Conservation (phyloP, 1,140 invertebrate species). For the Euschistus heros region DNA sequence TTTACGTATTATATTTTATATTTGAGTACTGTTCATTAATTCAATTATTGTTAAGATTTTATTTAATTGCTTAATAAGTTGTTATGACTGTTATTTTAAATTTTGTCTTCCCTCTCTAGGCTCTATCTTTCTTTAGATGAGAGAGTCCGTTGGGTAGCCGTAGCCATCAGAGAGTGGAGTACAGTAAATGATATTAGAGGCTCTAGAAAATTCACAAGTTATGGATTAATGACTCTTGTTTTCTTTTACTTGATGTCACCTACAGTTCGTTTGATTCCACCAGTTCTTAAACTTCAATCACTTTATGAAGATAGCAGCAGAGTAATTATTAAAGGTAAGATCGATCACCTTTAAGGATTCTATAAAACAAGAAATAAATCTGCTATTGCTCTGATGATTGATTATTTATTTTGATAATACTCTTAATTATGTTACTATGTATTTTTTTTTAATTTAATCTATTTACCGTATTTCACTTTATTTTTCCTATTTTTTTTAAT, state of each 20-base stretch:
- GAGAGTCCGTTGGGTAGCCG: background rate
- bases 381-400: too few relatives aligned
- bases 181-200: conserved; percentile 3
- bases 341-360: too few relatives aligned
- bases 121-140: conserved; percentile 2
- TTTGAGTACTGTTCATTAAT: too few relatives aligned
- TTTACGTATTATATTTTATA: too few relatives aligned
- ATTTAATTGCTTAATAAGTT: too few relatives aligned
- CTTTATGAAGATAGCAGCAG: background rate
- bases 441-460: too few relatives aligned
- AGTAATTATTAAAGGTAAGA: background rate
- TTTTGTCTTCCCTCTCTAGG: conserved; percentile 2
- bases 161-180: background rate
- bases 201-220: background rate
- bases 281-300: background rate
- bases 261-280: background rate
- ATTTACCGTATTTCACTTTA: too few relatives aligned
- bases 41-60: too few relatives aligned
- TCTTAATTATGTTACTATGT: too few relatives aligned
- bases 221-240: background rate
- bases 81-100: background rate
- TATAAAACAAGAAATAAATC: too few relatives aligned
- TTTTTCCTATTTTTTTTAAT: too few relatives aligned
- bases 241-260: conserved; percentile 3
- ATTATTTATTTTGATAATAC: too few relatives aligned